Evolutionary conservation across 2,888 invertebrate species (phyloP).

Genomic region (Amaurobius ferox): DNA sequence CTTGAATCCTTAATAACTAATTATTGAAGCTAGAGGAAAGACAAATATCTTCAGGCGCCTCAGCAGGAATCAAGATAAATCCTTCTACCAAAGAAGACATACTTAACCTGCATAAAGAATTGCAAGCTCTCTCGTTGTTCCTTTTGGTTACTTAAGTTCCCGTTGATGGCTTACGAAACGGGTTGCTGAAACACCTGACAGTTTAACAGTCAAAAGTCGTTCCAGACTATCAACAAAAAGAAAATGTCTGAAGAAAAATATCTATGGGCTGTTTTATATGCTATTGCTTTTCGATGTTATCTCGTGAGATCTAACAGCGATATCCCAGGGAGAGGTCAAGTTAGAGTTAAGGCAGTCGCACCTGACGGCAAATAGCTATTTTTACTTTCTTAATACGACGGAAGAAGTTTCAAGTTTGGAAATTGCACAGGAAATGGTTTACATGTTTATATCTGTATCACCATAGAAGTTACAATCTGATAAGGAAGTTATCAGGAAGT

Average conservation of each 20-base stretch:
- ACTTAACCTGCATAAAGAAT: slow-evolving; percentile 40
- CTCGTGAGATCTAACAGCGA: too few relatives aligned
- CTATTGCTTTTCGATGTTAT: too few relatives aligned
- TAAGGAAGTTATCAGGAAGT: too few relatives aligned
- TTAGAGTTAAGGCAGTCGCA: too few relatives aligned
- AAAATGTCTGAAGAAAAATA: neutral
- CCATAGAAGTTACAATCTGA: too few relatives aligned
- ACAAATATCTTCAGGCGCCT: slow-evolving; percentile 6
- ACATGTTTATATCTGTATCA: too few relatives aligned
- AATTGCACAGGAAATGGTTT: too few relatives aligned
- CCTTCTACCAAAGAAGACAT: slow-evolving; percentile 14
- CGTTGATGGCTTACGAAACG: slow-evolving; percentile 25
- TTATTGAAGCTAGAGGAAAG: neutral
- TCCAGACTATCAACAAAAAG: neutral
- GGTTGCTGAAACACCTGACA: slow-evolving; percentile 14
- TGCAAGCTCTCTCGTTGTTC: neutral
- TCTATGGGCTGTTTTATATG: neutral
- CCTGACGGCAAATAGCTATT: too few relatives aligned
- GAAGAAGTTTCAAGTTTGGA: too few relatives aligned
- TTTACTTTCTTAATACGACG: too few relatives aligned
- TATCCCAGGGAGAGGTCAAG: too few relatives aligned
- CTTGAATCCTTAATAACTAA: too few relatives aligned
- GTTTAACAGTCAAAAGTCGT: slow-evolving; percentile 20
- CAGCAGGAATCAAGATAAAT: slow-evolving; percentile 14
- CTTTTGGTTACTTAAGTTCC: slow-evolving; percentile 13